Percentiles rank a stretch among this genome's conserved stretches.
Evolutionary conservation across 2,113 vertebrate species (phyloP).

Genomic region (Microcebus murinus): DNA sequence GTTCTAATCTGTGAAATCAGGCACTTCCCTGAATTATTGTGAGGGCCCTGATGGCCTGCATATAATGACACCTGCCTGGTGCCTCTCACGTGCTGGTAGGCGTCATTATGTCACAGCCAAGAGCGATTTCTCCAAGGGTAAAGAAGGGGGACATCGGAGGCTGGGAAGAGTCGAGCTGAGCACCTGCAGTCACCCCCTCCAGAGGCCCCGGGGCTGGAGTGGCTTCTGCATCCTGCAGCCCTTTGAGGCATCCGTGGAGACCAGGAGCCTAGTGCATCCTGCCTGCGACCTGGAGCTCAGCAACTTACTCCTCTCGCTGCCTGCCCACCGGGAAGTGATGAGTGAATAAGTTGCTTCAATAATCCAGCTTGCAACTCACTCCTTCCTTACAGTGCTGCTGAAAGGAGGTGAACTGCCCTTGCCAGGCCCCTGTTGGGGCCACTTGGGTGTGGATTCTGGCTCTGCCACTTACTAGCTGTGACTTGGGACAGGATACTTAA

Average conservation of each 20-base stretch:
- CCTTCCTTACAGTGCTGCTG: neutral
- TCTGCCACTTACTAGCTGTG: neutral
- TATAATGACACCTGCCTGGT: too few relatives aligned
- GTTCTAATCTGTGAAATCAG: neutral
- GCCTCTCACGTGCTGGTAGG: rapidly evolving
- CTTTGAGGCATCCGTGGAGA: neutral
- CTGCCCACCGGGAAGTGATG: neutral
- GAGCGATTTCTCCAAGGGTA: neutral
- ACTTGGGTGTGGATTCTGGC: neutral
- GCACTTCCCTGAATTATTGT: neutral
- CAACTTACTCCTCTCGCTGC: neutral
- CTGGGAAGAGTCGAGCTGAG: neutral
- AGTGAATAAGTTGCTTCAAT: neutral
- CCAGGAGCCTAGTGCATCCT: neutral
- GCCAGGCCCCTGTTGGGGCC: neutral
- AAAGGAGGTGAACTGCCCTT: neutral
- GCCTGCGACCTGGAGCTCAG: neutral
- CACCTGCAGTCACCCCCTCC: neutral
- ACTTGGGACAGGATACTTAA: neutral
- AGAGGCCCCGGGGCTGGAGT: neutral
- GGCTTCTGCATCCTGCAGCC: neutral
- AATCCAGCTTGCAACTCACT: neutral
- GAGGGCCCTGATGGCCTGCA: neutral
- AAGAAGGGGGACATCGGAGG: neutral
- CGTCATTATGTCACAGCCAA: neutral